Conservation (phyloP, 2,113 vertebrate genomes). For the Heteronetta atricapilla region DNA sequence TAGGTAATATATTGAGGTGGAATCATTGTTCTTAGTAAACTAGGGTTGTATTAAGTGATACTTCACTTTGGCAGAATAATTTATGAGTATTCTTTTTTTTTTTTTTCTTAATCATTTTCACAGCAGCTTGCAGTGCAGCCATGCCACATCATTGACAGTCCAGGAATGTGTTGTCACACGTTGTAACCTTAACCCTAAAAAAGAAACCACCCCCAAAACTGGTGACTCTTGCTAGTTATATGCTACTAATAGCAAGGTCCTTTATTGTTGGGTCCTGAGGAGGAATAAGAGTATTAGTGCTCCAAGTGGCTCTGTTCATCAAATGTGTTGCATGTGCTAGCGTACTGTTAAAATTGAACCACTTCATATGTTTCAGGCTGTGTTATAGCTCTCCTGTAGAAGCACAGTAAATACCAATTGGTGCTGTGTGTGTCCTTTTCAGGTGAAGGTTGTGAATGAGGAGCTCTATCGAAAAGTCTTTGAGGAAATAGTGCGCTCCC, state of each 20-base stretch:
- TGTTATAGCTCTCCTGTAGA: neutral
- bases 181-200: too few species aligned
- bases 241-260: neutral
- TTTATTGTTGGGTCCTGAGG: neutral
- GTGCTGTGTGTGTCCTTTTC: neutral
- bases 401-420: neutral
- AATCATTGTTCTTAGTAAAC: neutral
- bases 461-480: slow-evolving; percentile 87
- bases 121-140: neutral
- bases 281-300: neutral
- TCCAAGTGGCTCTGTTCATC: neutral
- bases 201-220: too few species aligned
- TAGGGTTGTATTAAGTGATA: neutral
- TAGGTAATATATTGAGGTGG: neutral
- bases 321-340: accelerated
- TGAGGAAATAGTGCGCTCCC: slow-evolving; percentile 90
- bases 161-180: neutral
- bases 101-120: neutral
- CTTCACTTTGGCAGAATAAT: neutral
- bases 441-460: slow-evolving; percentile 90
- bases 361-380: neutral
- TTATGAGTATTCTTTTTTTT: neutral
- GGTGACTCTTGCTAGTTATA: neutral
- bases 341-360: neutral
- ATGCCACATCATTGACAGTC: neutral